phyloP scores from a whole-genome alignment of 2,113 vertebrate genomes.

The Phalacrocorax carbo region DNA sequence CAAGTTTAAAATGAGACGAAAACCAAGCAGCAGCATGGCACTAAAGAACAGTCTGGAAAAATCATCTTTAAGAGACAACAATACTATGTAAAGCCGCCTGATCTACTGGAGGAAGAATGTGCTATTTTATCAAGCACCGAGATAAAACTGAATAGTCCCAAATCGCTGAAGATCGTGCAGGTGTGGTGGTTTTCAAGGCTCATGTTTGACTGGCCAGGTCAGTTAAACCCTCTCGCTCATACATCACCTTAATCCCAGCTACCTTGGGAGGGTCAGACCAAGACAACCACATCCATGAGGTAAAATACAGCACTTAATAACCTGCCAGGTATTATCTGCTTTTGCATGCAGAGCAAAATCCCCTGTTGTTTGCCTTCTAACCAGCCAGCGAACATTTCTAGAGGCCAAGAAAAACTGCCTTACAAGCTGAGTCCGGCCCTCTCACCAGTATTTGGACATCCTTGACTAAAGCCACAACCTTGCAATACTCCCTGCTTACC shows the following conservation, averaged over 20 bases:
- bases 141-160: not conserved
- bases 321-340: not conserved
- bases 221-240: not conserved
- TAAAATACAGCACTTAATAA: not conserved
- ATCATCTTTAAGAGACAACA: not conserved
- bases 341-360: not conserved
- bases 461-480: not conserved
- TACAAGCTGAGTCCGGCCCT: not conserved
- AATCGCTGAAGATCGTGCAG: not conserved
- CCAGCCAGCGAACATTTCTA: not conserved
- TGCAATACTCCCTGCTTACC: not conserved
- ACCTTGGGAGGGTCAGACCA: not conserved
- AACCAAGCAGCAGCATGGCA: not conserved
- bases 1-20: not conserved
- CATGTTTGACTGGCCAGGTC: not conserved
- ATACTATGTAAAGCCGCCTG: not conserved
- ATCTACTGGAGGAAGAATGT: not conserved
- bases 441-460: not conserved
- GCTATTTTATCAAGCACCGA: not conserved
- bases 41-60: not conserved
- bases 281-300: not conserved
- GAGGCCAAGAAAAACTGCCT: not conserved
- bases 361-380: not conserved
- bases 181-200: not conserved
- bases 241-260: not conserved